A percentile compares a stretch with the other conserved stretches of the same genome.
These are phyloP conservation scores for Brachionus asplanchnoidis DNA, from an alignment of 1,140 invertebrate species.

Conservation along the genomic window DNA sequence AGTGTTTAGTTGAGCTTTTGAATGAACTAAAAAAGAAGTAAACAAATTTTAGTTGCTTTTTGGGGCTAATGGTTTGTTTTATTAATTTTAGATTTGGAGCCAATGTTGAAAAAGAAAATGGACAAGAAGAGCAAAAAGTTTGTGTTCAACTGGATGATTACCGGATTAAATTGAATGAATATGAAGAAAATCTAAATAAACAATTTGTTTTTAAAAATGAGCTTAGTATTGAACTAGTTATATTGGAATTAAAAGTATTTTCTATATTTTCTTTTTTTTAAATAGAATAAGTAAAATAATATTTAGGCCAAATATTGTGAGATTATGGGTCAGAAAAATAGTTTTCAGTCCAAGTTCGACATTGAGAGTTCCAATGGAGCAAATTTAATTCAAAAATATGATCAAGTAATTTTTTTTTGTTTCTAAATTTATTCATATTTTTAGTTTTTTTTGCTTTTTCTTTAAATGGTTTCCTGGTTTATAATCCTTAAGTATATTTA, in stretches of 20 bases:
- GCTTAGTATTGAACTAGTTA: neutral
- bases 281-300: neutral
- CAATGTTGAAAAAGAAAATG: neutral
- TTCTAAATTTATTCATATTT: neutral
- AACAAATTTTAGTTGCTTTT: neutral
- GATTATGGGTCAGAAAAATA: neutral
- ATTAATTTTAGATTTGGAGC: neutral
- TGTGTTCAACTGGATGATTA: neutral
- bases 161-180: neutral
- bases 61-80: neutral
- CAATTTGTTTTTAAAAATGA: neutral
- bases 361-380: neutral
- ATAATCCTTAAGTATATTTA: too few relatives aligned
- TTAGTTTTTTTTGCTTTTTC: neutral
- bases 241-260: neutral
- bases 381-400: neutral
- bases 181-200: neutral
- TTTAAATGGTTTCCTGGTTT: neutral
- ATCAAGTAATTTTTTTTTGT: neutral
- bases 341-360: neutral
- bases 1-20: neutral
- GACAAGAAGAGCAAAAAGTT: neutral
- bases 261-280: neutral
- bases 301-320: neutral
- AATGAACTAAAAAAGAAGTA: constrained; percentile 29